Evolutionary conservation across 2,888 invertebrate genomes (phyloP), one percentile per base, ranked within the genome.

Genomic region (Ditylenchus weischeri): DNA sequence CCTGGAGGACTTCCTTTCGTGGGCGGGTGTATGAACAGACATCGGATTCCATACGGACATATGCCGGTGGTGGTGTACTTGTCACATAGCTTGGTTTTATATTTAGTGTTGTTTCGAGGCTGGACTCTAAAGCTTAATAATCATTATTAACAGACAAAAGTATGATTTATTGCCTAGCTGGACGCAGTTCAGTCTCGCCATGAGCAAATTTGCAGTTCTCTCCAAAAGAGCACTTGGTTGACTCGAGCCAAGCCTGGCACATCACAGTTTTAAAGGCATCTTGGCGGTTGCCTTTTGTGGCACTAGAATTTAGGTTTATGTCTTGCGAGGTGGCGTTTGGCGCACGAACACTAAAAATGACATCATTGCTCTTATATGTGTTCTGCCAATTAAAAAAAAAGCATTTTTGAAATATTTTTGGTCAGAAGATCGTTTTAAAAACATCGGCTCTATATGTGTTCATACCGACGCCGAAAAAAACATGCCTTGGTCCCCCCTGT

Each of bases 191-290:
- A 15, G 73, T 68, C 59, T 80, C 80, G 59, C 80, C 80, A 63
- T 80, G 80, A 8, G 80, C 80, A 62, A 80, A 80, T 47, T 77
- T 69, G 64, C 80, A 80, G 57, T 80, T 80, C 64, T 80, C 79
- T 15, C 75, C 79, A 61, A 80, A 80, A 8, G 73, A 65, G 71
- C 80, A 80, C 18, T 70, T 72, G 47, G 71, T 72, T 19, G 76
- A 74, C 64, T 80, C 80, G 23, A 62, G 60, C 69, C 79, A 81
- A 8, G 80, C 79, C 66, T 81, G 79, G 64, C 81, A 81, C 74
- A 81, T 81, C 10, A 81, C 81, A 8, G 81, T 81, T 68, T 81
- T 81, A 75, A 78, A 81, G 10, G 79, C 77, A 48, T 81, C 81
- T 7, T 78, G 79, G 51, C 65, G 68, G 15, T 54, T 36, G 51